These are phyloP conservation scores for Atta colombica DNA, from an alignment of 1,140 invertebrate genomes.

Conservation along the genomic window DNA sequence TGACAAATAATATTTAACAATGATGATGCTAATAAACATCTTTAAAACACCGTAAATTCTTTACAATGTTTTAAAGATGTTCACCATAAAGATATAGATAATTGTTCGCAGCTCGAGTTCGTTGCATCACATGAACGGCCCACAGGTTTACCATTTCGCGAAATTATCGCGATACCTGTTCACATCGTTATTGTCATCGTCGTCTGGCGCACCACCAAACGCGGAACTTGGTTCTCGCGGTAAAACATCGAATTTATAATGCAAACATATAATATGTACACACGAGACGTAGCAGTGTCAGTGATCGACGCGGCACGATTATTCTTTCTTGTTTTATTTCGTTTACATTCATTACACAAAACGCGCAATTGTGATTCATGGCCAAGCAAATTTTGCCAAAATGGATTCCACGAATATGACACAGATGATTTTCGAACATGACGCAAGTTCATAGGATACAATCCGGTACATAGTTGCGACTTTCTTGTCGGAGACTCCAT, in stretches of 20 bases:
- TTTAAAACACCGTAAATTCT: too few relatives aligned
- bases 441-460: too few relatives aligned
- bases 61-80: too few relatives aligned
- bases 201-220: conserved; percentile 20
- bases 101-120: too few relatives aligned
- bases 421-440: too few relatives aligned
- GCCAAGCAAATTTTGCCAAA: background rate
- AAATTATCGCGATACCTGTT: conserved; percentile 18
- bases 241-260: background rate
- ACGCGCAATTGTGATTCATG: background rate
- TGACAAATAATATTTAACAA: too few relatives aligned
- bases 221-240: background rate
- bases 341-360: background rate
- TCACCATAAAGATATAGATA: too few relatives aligned
- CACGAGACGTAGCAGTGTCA: background rate
- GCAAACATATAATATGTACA: background rate
- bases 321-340: background rate
- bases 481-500: too few relatives aligned
- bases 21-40: too few relatives aligned
- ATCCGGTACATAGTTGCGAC: too few relatives aligned
- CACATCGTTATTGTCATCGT: conserved; percentile 16
- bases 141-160: background rate
- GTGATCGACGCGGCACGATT: background rate
- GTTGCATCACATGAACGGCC: background rate
- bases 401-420: background rate